These are phyloP conservation scores for Frieseomelitta varia DNA, from an alignment of 1,140 invertebrate genomes.

Conservation along the genomic window DNA sequence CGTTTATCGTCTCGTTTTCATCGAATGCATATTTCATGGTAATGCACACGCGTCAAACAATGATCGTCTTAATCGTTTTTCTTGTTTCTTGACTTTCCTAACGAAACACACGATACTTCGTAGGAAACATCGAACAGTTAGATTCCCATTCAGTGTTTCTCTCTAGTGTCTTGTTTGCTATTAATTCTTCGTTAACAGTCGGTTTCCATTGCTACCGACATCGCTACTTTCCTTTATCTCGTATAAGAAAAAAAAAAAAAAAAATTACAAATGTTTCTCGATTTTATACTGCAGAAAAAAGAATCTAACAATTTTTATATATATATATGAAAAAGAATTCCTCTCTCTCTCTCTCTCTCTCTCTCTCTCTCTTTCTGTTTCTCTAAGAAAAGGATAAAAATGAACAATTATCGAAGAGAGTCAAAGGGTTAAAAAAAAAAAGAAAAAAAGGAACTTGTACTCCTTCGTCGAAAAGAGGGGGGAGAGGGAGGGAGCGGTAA, in stretches of 20 bases:
- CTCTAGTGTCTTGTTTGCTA: neutral
- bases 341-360: no score
- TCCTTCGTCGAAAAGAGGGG: neutral
- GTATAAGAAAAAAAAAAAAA: neutral
- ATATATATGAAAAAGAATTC: neutral
- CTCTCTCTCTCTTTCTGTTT: neutral
- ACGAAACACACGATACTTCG: neutral
- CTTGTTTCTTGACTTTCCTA: neutral
- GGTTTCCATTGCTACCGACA: neutral
- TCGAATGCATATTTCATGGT: neutral
- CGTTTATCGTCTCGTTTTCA: neutral
- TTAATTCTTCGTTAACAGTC: neutral
- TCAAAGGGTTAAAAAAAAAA: neutral
- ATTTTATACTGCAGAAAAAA: no score
- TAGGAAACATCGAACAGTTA: neutral
- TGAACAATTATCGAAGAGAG: neutral
- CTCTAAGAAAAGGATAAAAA: neutral
- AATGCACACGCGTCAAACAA: neutral
- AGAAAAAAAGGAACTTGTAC: neutral
- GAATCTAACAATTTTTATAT: no score
- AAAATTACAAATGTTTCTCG: neutral
- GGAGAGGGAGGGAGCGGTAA: neutral
- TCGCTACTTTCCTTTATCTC: neutral
- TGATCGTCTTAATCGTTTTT: neutral
- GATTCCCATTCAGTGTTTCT: neutral